Percentiles rank a stretch among this genome's conserved stretches.
Evolutionary conservation across 2,113 vertebrate genomes (phyloP).

Genomic region (Aythya baeri): DNA sequence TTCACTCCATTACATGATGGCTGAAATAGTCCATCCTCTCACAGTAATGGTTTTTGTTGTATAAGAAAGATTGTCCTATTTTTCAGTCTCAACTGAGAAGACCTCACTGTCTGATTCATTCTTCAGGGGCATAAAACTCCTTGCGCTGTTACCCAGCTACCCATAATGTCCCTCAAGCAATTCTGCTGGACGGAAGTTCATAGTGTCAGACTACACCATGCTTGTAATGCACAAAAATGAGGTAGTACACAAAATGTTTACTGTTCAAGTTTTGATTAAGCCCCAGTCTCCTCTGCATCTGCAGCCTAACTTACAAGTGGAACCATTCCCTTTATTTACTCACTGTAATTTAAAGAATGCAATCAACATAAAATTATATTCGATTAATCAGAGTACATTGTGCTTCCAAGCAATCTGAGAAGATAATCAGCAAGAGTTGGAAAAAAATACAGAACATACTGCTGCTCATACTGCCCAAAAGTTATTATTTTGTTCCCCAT

Average conservation of each 20-base stretch:
- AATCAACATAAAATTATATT: constrained; percentile 14
- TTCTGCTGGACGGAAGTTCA: constrained; percentile 40
- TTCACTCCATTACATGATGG: constrained; percentile 44
- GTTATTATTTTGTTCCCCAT: background rate
- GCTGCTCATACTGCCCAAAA: background rate
- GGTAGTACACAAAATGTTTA: constrained; percentile 75
- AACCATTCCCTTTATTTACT: constrained; percentile 35
- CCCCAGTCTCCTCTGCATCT: constrained; percentile 55
- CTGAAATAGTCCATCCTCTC: constrained; percentile 63
- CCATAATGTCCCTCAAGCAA: constrained; percentile 39
- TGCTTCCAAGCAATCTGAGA: constrained; percentile 59
- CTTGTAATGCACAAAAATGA: constrained; percentile 76
- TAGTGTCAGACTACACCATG: constrained; percentile 45
- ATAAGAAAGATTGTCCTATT: constrained; percentile 67
- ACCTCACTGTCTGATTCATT: constrained; percentile 47
- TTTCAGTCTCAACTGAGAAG: constrained; percentile 60
- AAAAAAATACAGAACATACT: constrained; percentile 11
- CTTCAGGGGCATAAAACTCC: constrained; percentile 54
- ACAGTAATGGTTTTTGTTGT: constrained; percentile 49
- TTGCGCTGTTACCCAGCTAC: constrained; percentile 58
- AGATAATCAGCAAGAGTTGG: constrained; percentile 48
- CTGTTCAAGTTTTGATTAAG: constrained; percentile 72
- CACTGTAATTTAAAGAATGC: background rate
- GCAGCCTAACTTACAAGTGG: constrained; percentile 38
- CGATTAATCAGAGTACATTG: constrained; percentile 46